These are phyloP conservation scores for Chrosomus eos DNA, from an alignment of 2,797 vertebrate species.

Conservation along the genomic window DNA sequence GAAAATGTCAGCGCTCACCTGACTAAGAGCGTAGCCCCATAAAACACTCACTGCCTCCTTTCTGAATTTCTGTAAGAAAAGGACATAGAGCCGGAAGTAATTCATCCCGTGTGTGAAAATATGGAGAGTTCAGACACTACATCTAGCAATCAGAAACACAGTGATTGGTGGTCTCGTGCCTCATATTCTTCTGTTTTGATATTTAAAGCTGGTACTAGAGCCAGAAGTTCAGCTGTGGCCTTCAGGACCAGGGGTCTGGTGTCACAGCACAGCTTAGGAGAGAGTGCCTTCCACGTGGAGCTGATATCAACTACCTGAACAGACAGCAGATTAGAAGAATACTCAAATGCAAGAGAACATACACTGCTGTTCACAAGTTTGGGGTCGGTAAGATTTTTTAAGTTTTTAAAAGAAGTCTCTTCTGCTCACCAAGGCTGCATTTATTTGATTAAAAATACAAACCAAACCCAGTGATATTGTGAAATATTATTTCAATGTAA, in stretches of 20 bases:
- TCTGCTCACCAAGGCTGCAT: too few relatives aligned
- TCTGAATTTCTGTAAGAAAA: slow-evolving; percentile 84
- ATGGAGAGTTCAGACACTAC: not conserved
- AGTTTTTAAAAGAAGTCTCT: too few relatives aligned
- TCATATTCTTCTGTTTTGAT: slow-evolving; percentile 89
- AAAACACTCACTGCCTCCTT: slow-evolving; percentile 86
- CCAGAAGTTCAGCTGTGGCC: slow-evolving; percentile 85
- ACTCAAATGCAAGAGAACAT: too few relatives aligned
- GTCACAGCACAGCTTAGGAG: slow-evolving; percentile 85
- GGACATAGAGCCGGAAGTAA: slow-evolving; percentile 1
- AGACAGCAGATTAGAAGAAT: slow-evolving; percentile 9
- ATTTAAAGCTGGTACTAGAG: slow-evolving; percentile 86
- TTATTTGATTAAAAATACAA: too few relatives aligned
- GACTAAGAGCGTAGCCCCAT: slow-evolving; percentile 85
- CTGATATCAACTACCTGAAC: slow-evolving; percentile 91
- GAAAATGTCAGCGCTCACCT: slow-evolving; percentile 72
- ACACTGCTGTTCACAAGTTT: too few relatives aligned
- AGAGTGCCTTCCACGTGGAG: slow-evolving; percentile 89
- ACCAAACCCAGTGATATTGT: too few relatives aligned
- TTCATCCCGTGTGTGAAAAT: not conserved
- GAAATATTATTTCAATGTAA: too few relatives aligned
- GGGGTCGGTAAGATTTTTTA: too few relatives aligned
- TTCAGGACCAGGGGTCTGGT: slow-evolving; percentile 85
- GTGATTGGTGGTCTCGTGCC: slow-evolving; percentile 69
- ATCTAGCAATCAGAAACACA: not conserved